Conservation (phyloP, 2,113 vertebrate genomes). For the Corythaeola cristata region DNA sequence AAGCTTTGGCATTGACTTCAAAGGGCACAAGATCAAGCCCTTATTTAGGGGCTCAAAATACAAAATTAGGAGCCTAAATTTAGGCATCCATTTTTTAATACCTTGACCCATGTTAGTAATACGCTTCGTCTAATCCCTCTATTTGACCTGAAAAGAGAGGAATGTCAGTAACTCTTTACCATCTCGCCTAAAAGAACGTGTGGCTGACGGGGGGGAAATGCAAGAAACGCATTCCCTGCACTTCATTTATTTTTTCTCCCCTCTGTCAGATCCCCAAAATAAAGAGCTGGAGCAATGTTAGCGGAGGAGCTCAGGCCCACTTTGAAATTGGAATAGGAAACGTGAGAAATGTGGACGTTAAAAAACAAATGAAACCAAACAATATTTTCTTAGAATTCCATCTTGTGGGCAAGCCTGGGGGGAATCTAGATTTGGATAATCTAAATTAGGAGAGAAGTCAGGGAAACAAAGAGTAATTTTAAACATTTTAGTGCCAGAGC, state of each 20-base stretch:
- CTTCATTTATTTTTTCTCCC: neutral
- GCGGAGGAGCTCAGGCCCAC: neutral
- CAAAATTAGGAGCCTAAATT: constrained; percentile 24
- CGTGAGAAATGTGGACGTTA: constrained; percentile 28
- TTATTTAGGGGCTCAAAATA: constrained; percentile 32
- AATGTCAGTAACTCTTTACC: neutral
- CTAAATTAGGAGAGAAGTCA: constrained; percentile 64
- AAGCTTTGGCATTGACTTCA: constrained; percentile 42
- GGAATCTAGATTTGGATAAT: constrained; percentile 49
- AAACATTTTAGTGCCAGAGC: constrained; percentile 44
- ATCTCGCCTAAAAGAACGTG: neutral
- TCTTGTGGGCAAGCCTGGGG: constrained; percentile 3
- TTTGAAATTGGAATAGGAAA: constrained; percentile 43
- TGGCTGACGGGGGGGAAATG: neutral
- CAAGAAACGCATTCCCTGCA: neutral
- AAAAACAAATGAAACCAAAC: constrained; percentile 36
- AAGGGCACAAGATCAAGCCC: constrained; percentile 19
- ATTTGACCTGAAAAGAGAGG: neutral
- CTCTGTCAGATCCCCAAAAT: constrained; percentile 13
- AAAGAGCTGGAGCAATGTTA: neutral
- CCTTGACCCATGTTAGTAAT: neutral
- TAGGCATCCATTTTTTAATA: constrained; percentile 27
- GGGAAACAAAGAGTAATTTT: constrained; percentile 49
- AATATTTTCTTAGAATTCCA: constrained; percentile 56
- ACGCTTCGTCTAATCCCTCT: neutral